Conservation (phyloP, 2,888 invertebrate genomes). For the Melinaea menophilus region DNA sequence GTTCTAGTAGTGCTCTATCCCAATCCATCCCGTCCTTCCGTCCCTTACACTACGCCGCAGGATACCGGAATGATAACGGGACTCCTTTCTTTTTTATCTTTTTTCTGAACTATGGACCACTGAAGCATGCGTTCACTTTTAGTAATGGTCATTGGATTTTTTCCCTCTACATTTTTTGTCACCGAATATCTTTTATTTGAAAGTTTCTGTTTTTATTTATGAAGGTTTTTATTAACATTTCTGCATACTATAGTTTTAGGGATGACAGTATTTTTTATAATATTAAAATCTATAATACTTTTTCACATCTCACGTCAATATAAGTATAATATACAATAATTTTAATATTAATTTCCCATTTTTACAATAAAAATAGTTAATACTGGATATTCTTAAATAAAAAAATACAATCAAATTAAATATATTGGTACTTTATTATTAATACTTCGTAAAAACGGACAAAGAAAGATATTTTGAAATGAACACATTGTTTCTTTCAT, state of each 20-base stretch:
- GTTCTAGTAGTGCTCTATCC: constrained; percentile 23
- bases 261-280: no score
- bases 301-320: background rate
- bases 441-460: background rate
- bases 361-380: no score
- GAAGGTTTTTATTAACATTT: no score
- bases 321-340: background rate
- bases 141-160: constrained; percentile 42
- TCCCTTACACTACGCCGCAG: constrained; percentile 43
- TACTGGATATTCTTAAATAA: no score
- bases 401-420: no score
- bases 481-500: constrained; percentile 31
- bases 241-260: no score
- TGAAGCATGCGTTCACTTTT: constrained; percentile 71
- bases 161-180: constrained; percentile 15
- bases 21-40: constrained; percentile 33
- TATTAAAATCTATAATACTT: background rate
- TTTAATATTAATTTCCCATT: no score
- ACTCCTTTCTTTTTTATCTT: constrained; percentile 62
- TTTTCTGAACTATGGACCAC: constrained; percentile 52
- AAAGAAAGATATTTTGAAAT: constrained; percentile 24
- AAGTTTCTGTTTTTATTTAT: background rate
- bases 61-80: constrained; percentile 67
- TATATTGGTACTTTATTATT: no score
- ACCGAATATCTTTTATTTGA: constrained; percentile 4